Percentiles rank a stretch among this genome's conserved stretches.
Evolutionary conservation across 1,140 invertebrate species (phyloP).

Genomic region (Caenorhabditis tropicalis): DNA sequence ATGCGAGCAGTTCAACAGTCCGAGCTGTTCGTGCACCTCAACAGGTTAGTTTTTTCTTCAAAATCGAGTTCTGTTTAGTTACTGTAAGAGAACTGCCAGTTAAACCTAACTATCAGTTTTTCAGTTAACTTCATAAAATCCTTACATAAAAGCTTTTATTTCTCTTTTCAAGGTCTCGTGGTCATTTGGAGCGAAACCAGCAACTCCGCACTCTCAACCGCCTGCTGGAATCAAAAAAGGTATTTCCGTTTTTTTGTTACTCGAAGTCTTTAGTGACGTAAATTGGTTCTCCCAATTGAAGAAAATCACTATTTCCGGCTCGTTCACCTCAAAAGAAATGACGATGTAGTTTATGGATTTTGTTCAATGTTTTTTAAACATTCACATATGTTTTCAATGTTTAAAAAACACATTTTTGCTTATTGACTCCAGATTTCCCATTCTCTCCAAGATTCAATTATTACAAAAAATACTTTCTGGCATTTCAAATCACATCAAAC

Average conservation of each 20-base stretch:
- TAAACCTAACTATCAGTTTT: too few relatives aligned
- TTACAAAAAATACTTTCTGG: not conserved
- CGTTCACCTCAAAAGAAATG: not conserved
- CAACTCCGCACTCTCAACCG: conserved; percentile 50
- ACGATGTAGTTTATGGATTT: not conserved
- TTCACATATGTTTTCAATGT: conserved; percentile 34
- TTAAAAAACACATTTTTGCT: conserved; percentile 2
- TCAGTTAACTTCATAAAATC: not conserved
- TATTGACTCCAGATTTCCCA: conserved; percentile 33
- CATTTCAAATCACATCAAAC: not conserved
- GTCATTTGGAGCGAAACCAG: conserved; percentile 48
- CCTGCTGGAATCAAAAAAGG: conserved; percentile 27
- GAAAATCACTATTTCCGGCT: conserved; percentile 14
- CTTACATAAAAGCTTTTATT: conserved; percentile 2
- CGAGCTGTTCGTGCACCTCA: conserved; percentile 43
- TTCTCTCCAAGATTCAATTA: not conserved
- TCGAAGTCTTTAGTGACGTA: not conserved
- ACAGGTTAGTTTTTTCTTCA: not conserved
- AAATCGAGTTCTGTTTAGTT: too few relatives aligned
- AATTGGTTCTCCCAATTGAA: not conserved
- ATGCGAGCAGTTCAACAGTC: not conserved
- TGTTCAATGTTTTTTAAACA: not conserved
- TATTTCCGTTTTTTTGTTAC: conserved; percentile 29
- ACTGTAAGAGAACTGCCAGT: too few relatives aligned
- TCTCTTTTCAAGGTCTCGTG: conserved; percentile 44